Evolutionary conservation across 2,888 invertebrate species (phyloP).

Genomic region (Yponomeuta malinellus): DNA sequence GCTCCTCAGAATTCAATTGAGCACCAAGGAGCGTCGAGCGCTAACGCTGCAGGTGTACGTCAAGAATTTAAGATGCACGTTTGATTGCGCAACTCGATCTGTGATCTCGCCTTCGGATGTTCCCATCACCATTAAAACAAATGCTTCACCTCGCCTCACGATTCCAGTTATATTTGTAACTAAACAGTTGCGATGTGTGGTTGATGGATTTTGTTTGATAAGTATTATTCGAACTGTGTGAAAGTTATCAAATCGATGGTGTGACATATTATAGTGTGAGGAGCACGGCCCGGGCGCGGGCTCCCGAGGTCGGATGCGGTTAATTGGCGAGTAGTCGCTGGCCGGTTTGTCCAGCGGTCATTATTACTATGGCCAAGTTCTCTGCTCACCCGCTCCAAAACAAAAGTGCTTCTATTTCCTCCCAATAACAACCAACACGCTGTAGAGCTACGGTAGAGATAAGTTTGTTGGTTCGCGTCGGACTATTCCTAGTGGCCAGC

Average conservation of each 20-base stretch:
- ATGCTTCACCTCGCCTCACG: conserved; percentile 10
- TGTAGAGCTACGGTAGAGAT: not conserved
- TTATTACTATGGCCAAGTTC: conserved; percentile 61
- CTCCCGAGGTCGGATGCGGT: conserved; percentile 62
- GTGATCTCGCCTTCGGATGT: conserved; percentile 12
- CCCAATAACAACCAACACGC: not conserved
- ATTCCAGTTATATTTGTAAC: conserved; percentile 4
- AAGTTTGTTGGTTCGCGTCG: not conserved
- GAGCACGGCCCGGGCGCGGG: not conserved
- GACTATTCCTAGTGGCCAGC: conserved; percentile 13
- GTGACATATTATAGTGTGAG: not conserved
- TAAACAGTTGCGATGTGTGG: not conserved
- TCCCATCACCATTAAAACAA: conserved; percentile 16
- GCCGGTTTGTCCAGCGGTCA: conserved; percentile 58
- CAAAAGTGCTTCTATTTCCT: conserved; percentile 3
- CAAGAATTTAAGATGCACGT: conserved; percentile 15
- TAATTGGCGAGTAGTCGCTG: conserved; percentile 63
- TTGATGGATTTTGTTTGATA: not conserved
- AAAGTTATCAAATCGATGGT: conserved; percentile 34
- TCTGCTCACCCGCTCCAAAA: conserved; percentile 25
- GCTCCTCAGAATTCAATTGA: not conserved
- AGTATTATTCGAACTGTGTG: not conserved
- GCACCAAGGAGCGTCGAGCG: not conserved
- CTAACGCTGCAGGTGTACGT: conserved; percentile 10
- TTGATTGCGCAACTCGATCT: conserved; percentile 16